These are phyloP conservation scores for Cephalopholis sonnerati DNA, from an alignment of 2,113 vertebrate species.

Conservation along the genomic window DNA sequence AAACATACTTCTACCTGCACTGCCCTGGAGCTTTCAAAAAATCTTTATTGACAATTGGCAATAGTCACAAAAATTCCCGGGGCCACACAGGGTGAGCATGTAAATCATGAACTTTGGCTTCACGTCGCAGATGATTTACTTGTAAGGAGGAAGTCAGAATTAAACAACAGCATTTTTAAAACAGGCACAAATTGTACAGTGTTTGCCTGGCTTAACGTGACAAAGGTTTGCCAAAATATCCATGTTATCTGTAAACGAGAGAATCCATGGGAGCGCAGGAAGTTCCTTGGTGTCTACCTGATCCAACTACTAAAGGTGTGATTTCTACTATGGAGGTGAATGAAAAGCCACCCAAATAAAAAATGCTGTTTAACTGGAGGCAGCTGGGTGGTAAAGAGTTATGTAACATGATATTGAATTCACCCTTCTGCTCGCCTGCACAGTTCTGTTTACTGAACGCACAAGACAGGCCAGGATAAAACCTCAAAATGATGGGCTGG, in stretches of 20 bases:
- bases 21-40: no score
- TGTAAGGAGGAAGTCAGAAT: no score
- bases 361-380: constrained; percentile 60
- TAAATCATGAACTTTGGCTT: no score
- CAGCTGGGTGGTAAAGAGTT: constrained; percentile 57
- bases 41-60: no score
- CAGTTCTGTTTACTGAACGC: constrained; percentile 29
- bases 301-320: constrained; percentile 33
- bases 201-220: background rate
- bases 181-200: no score
- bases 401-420: constrained; percentile 66
- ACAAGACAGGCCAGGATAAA: background rate
- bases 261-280: constrained; percentile 14
- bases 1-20: no score
- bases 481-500: background rate
- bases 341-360: constrained; percentile 33
- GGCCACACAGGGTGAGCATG: no score
- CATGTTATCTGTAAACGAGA: constrained; percentile 7
- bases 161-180: no score
- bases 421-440: constrained; percentile 19
- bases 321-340: constrained; percentile 48
- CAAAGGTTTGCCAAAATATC: background rate
- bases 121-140: no score
- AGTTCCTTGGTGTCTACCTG: constrained; percentile 16
- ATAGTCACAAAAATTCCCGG: no score